phyloP scores from a whole-genome alignment of 1,140 invertebrate genomes.

The Callitettix versicolor region DNA sequence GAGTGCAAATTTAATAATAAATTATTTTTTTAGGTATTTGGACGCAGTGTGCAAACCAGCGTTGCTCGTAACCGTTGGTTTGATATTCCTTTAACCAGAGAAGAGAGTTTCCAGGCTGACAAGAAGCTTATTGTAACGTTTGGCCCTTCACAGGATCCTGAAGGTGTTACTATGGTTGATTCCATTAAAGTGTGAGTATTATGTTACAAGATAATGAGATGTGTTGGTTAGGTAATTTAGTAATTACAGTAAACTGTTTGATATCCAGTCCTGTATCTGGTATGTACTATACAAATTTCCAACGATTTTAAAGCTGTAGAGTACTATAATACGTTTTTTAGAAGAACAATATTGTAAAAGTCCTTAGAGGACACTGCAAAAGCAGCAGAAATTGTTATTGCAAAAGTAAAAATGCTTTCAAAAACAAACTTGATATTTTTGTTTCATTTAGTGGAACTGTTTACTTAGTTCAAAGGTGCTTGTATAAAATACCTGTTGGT shows the following conservation, averaged over 20 bases:
- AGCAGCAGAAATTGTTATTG: too few relatives aligned
- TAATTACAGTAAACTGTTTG: constrained; percentile 1
- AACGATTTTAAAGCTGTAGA: too few relatives aligned
- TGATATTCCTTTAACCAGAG: constrained; percentile 86
- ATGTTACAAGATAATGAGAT: neutral
- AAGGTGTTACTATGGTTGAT: constrained; percentile 84
- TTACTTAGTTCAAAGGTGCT: too few relatives aligned
- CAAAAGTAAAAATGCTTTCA: too few relatives aligned
- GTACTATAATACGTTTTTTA: too few relatives aligned
- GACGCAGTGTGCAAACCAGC: constrained; percentile 64
- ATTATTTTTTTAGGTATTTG: constrained; percentile 47
- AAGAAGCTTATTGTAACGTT: constrained; percentile 85
- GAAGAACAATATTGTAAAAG: too few relatives aligned
- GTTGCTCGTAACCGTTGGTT: constrained; percentile 81
- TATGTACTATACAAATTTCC: too few relatives aligned
- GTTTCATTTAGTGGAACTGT: too few relatives aligned
- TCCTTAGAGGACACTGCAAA: too few relatives aligned
- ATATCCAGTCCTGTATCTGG: neutral
- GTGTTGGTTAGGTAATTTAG: constrained; percentile 1
- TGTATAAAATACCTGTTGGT: too few relatives aligned
- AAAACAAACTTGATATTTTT: too few relatives aligned
- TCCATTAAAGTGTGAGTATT: constrained; percentile 69
- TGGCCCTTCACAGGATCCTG: constrained; percentile 80
- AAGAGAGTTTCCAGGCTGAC: constrained; percentile 87
- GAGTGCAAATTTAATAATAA: neutral